phyloP scores from a whole-genome alignment of 35 echinoderm and acorn worm genomes.

The Hemicentrotus pulcherrimus region DNA sequence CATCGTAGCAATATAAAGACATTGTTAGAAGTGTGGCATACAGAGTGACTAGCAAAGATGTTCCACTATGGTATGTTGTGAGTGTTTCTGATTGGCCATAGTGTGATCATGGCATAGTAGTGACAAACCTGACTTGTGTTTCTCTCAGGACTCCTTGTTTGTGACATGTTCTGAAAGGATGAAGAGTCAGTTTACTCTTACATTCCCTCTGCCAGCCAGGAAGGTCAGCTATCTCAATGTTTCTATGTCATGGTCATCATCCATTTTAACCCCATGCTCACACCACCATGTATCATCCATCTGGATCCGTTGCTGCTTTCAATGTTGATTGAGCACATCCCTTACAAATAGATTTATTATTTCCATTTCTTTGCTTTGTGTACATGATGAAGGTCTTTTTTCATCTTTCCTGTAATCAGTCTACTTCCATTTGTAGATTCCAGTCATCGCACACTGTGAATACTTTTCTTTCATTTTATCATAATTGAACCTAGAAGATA shows the following conservation, averaged over 20 bases:
- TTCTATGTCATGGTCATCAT: background rate
- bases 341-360: background rate
- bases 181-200: conserved; percentile 58
- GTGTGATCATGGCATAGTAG: background rate
- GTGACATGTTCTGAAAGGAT: conserved; percentile 52
- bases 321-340: background rate
- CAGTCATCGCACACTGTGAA: background rate
- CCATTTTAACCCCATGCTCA: background rate
- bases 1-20: too few relatives aligned
- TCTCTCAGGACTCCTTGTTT: conserved; percentile 39
- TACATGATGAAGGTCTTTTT: background rate
- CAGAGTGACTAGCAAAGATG: too few relatives aligned
- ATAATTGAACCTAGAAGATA: background rate
- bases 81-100: background rate
- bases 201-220: conserved; percentile 83
- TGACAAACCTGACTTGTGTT: background rate
- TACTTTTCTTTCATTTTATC: too few relatives aligned
- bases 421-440: background rate
- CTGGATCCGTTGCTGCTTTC: background rate
- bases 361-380: background rate
- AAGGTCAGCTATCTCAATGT: conserved; percentile 78
- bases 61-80: too few relatives aligned
- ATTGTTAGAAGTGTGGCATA: too few relatives aligned
- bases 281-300: background rate
- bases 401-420: background rate